Evolutionary conservation across 2,888 invertebrate genomes (phyloP).

Genomic region (Synanthedon myopaeformis): DNA sequence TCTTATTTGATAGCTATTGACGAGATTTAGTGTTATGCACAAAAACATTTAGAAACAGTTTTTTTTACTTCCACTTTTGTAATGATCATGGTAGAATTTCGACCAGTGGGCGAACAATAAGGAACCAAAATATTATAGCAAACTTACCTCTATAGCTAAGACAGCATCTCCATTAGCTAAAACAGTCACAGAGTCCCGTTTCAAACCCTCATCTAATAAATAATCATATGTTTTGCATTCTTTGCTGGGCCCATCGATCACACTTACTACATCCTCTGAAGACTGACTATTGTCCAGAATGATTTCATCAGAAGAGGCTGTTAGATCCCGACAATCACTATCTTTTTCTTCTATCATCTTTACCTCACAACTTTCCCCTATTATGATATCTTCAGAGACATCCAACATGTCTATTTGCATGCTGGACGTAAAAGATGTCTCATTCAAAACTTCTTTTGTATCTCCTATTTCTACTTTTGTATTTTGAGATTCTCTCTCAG

Average conservation of each 20-base stretch:
- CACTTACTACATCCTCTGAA: conserved; percentile 24
- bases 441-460: conserved; percentile 25
- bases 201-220: conserved; percentile 45
- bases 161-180: conserved; percentile 56
- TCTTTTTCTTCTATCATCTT: conserved; percentile 34
- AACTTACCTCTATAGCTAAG: conserved; percentile 55
- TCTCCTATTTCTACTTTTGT: conserved; percentile 8
- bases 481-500: conserved; percentile 1
- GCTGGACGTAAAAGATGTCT: conserved; percentile 6
- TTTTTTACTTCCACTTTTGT: no score
- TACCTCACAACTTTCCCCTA: conserved; percentile 43
- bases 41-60: no score
- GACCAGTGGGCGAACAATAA: no score
- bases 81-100: no score
- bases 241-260: conserved; percentile 17
- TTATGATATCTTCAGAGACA: conserved; percentile 59
- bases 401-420: conserved; percentile 60
- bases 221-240: conserved; percentile 55
- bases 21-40: no score
- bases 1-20: no score
- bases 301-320: conserved; percentile 37
- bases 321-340: conserved; percentile 15
- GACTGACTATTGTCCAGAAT: conserved; percentile 57
- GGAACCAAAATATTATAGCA: background rate
- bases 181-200: conserved; percentile 41